Base-by-base conservation (phyloP, 2,113 vertebrate genomes). In the Bettongia penicillata region DNA sequence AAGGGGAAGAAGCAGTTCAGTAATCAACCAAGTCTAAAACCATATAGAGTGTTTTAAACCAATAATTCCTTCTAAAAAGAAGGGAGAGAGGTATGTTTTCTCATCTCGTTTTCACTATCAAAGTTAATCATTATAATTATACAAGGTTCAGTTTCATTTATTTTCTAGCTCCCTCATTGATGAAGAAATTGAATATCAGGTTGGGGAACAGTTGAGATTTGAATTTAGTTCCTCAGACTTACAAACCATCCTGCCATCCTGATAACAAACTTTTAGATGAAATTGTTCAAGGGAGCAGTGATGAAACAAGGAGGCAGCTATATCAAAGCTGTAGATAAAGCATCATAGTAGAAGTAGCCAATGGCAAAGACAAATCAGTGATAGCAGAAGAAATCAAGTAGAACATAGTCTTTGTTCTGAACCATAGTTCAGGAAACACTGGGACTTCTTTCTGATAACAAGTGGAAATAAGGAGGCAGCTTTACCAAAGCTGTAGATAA, bases 21-120 rank as follows among this genome's bases (percentile, higher is more conserved):
- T 51, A 93, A 91, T 68, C 4, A 55, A 95, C 43, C 90, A 53
- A 95, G 61, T 68, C 31, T 68, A 68, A 68, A 68, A 68, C 3
- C 31, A 68, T 37, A 68, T 37, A 68, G 31, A 16, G 37, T 68
- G 12, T 37, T 68, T 12, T 68, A 68, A 0, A 37, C 37, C 31
- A 31, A 68, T 7, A 68, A 68, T 37, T 68, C 31, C 4, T 68
- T 68, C 61, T 16, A 68, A 16, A 68, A 68, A 68, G 28, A 68
- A 55, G 25, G 53, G 61, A 37, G 14, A 68, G 61, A 37, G 31
- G 3, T 16, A 84, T n/a, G 23, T 43, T 43, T 84, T 22, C 16
- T 77, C 16, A n/a, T n/a, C 37, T 77, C 16, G 43, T n/a, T 77
- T 84, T 84, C 6, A 43, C 19, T 22, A 23, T n/a, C 68, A 84